phyloP scores from a whole-genome alignment of 1,140 invertebrate genomes.

The Rhopalosiphum maidis region DNA sequence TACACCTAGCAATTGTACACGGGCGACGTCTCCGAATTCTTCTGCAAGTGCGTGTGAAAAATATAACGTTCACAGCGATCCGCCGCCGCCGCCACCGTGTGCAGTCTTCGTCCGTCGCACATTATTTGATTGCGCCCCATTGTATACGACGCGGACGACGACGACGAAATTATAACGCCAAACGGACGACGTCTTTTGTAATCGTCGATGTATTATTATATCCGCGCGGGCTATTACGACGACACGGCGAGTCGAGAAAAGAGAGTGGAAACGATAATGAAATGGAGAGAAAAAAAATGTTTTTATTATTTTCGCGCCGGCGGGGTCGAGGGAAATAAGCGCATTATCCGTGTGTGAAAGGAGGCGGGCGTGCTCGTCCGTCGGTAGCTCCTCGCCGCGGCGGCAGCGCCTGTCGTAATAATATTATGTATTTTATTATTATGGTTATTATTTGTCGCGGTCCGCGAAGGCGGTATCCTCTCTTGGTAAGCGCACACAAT shows the following conservation, averaged over 20 bases:
- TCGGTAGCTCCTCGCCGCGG: neutral
- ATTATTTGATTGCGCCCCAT: neutral
- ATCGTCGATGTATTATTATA: neutral
- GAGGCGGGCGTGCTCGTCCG: neutral
- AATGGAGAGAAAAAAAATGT: neutral
- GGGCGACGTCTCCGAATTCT: neutral
- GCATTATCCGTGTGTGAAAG: conserved; percentile 14
- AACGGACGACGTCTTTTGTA: neutral
- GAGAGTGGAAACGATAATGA: neutral
- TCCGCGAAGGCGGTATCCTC: neutral
- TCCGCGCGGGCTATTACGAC: neutral
- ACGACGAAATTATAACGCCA: conserved; percentile 1
- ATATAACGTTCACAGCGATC: neutral
- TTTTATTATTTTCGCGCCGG: neutral
- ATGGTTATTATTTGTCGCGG: neutral
- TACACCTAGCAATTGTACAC: neutral
- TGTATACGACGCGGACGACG: neutral
- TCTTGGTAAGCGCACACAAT: neutral
- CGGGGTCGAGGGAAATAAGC: neutral
- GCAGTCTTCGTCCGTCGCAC: neutral
- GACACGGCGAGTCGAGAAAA: neutral
- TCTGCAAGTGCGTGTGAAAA: neutral
- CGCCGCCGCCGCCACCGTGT: neutral
- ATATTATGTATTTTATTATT: neutral
- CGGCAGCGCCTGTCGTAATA: neutral